Percentiles rank a stretch among this genome's conserved stretches.
These are phyloP conservation scores for Paramisgurnus dabryanus DNA, from an alignment of 2,113 vertebrate genomes.

Conservation along the genomic window DNA sequence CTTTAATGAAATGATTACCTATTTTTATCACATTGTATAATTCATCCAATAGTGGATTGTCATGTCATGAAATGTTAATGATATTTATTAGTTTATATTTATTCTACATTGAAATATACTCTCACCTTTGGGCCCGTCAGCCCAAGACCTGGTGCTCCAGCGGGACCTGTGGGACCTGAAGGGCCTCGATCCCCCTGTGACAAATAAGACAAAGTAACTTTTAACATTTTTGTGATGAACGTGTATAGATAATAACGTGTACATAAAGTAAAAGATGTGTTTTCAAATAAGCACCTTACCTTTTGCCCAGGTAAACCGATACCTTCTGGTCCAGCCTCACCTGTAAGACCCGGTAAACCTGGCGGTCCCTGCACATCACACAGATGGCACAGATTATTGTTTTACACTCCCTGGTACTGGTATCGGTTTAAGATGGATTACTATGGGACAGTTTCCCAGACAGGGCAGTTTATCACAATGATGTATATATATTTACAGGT, in stretches of 20 bases:
- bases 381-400: no score
- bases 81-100: background rate
- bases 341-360: conserved; percentile 74
- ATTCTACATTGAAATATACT: background rate
- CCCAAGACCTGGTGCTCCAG: conserved; percentile 72
- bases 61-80: no score
- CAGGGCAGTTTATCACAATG: background rate
- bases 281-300: conserved; percentile 64
- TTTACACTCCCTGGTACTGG: no score
- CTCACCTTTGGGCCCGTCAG: conserved; percentile 78
- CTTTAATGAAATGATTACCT: no score
- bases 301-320: conserved; percentile 83
- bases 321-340: conserved; percentile 77
- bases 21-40: background rate
- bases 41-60: background rate
- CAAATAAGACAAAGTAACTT: background rate
- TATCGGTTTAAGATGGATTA: no score
- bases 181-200: conserved; percentile 80
- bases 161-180: conserved; percentile 71
- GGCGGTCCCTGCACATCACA: conserved; percentile 71
- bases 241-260: no score
- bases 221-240: background rate
- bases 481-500: conserved; percentile 69
- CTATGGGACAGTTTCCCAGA: no score
- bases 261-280: background rate